Base-by-base conservation (phyloP, 2,888 invertebrate genomes). In the Leptinotarsa haldemani region DNA sequence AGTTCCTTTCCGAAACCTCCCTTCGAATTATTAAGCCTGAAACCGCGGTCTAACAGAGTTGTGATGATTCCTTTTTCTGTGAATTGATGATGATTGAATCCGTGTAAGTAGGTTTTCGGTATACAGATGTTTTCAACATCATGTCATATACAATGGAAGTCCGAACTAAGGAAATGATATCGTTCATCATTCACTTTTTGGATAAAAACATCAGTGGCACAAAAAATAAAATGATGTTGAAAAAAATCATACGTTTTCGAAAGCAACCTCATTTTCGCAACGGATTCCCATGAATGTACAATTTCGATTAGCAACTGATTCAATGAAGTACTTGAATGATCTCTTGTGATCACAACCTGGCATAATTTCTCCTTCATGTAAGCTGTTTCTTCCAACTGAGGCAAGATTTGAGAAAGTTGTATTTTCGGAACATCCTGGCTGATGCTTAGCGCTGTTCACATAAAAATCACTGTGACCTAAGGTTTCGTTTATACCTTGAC, bases 291-390 rank as follows among this genome's bases (percentile, higher is more conserved):
- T 79, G 79, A 87, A 88, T 15, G 80, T 80, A 73, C 88, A 88
- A 13, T 84, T 82, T n/a, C 78, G 77, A 58, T 82, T 80, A 52
- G 83, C 80, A 46, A 87, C 63, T 3, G 87, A 79, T 75, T 88
- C 88, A 40, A 88, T 86, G 74, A 87, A 88, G 80, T 88, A 88
- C 75, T 88, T 88, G 70, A 86, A 86, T 3, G 88, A 81, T 50
- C 88, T 79, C 76, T 88, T 88, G 78, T 88, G 88, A 68, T 86
- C 87, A 76, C 88, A 88, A 3, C 86, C 88, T 1, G 87, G 86
- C 20, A 87, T 74, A 52, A 86, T 85, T 70, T 84, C 79, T n/a
- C 87, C 88, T 70, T 83, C 83, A 53, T 79, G 82, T 40, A 87
- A 72, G 22, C 69, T 76, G 22, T 83, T 83, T 65, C 85, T 81